phyloP scores from a whole-genome alignment of 2,113 vertebrate species.

The Ellobius talpinus region DNA sequence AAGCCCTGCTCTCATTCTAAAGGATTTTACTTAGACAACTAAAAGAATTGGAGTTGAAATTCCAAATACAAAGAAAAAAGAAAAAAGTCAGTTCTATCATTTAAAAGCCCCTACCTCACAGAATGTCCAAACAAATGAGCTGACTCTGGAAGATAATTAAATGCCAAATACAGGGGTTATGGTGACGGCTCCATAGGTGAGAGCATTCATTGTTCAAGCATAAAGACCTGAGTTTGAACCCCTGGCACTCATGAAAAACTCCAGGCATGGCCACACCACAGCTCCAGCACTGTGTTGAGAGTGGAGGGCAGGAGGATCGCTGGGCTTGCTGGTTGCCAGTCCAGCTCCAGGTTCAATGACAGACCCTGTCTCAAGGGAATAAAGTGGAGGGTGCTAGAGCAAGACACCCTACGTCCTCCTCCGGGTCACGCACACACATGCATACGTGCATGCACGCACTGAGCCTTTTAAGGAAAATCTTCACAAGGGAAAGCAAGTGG shows the following conservation, averaged over 20 bases:
- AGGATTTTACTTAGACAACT: slow-evolving; percentile 44
- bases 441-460: background rate
- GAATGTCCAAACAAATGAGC: background rate
- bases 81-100: background rate
- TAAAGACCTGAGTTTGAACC: background rate
- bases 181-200: background rate
- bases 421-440: background rate
- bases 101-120: background rate
- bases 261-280: background rate
- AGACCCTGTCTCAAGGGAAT: background rate
- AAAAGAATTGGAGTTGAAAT: background rate
- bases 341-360: background rate
- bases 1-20: slow-evolving; percentile 50
- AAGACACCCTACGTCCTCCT: background rate
- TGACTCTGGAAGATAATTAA: background rate
- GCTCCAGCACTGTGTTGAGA: background rate
- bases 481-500: slow-evolving; percentile 81
- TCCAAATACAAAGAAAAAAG: slow-evolving; percentile 18
- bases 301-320: background rate
- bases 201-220: background rate
- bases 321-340: background rate
- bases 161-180: background rate
- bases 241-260: background rate
- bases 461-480: slow-evolving; percentile 83
- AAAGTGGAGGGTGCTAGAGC: too few relatives aligned